Evolutionary conservation across 2,113 vertebrate genomes (phyloP).

Genomic region (Psephotus haematonotus): DNA sequence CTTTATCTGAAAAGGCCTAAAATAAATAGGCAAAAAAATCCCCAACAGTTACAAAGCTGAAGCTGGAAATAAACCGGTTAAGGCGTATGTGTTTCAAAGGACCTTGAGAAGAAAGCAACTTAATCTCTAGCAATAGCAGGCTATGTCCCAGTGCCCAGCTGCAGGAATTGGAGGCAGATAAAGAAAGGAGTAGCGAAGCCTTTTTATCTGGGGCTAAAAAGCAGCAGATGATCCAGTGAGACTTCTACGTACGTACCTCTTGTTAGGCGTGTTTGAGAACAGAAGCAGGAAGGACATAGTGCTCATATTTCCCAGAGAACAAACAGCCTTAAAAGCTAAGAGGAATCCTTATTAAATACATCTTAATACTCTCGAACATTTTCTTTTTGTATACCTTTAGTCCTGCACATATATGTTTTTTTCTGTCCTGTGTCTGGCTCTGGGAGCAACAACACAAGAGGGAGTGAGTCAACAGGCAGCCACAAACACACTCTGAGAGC

Average conservation of each 20-base stretch:
- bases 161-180: neutral
- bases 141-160: neutral
- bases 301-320: neutral
- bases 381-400: neutral
- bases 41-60: neutral
- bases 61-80: neutral
- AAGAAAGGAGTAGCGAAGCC: neutral
- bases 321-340: neutral
- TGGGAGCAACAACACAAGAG: neutral
- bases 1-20: neutral
- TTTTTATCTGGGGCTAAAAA: neutral
- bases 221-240: neutral
- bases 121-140: neutral
- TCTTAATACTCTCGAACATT: neutral
- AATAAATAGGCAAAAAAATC: neutral
- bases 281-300: neutral
- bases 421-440: neutral
- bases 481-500: neutral
- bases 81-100: neutral
- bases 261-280: neutral
- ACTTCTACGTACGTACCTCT: rapidly evolving
- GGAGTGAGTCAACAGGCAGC: neutral
- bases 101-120: neutral
- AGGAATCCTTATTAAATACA: neutral
- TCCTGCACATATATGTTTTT: neutral